A percentile compares a stretch with the other conserved stretches of the same genome.
These are phyloP conservation scores for Ptyas mucosa DNA, from an alignment of 2,113 vertebrate species.

Conservation along the genomic window DNA sequence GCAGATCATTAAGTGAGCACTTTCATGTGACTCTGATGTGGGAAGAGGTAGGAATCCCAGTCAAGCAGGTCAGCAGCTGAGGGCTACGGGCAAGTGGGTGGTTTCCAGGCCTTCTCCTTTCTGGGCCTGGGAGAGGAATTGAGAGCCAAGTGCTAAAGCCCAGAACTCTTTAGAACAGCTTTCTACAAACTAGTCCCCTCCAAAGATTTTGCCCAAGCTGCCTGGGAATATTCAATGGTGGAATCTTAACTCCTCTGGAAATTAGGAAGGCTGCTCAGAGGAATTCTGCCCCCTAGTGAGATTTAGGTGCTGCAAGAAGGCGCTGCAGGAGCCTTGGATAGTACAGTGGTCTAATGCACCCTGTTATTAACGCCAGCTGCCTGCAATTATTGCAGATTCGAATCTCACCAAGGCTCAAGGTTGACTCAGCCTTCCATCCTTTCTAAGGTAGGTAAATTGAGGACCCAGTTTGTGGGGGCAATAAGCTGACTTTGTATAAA, in stretches of 20 bases:
- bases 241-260: neutral
- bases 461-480: no score
- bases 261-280: neutral
- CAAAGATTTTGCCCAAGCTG: neutral
- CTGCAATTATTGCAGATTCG: no score
- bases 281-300: neutral
- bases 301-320: neutral
- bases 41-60: neutral
- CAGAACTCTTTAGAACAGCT: neutral
- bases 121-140: neutral
- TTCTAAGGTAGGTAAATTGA: no score
- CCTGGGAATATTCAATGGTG: neutral
- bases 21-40: neutral
- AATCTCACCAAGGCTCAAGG: no score
- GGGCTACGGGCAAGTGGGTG: neutral
- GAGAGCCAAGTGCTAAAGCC: neutral
- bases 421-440: no score
- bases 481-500: no score
- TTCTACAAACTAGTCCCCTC: neutral
- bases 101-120: neutral
- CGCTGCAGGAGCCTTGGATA: no score
- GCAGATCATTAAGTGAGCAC: neutral
- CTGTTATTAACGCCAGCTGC: no score
- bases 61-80: no score
- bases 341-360: no score